Conservation (phyloP, 53 echinoderm and acorn worm species). For the Holothuria scabra region DNA sequence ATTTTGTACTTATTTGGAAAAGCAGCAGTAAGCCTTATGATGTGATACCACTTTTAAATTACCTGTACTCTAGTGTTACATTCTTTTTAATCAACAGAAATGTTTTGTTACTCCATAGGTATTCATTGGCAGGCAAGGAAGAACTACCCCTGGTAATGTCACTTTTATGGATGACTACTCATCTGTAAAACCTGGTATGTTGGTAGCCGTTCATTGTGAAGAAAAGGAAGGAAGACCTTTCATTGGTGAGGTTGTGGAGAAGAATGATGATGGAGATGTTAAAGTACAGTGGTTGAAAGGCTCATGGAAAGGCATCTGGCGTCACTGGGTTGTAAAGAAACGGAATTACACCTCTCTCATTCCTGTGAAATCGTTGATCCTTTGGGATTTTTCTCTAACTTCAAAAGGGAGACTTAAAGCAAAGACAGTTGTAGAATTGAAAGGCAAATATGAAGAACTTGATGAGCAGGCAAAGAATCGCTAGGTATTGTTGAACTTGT, state of each 20-base stretch:
- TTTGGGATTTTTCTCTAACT: conserved; percentile 4
- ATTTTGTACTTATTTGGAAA: no score
- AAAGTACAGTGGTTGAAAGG: not conserved
- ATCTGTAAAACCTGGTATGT: conserved; percentile 30
- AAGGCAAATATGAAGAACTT: not conserved
- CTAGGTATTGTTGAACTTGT: no score
- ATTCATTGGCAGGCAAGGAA: no score
- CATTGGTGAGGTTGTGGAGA: conserved; percentile 3
- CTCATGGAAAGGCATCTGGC: conserved; percentile 30
- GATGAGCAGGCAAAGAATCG: not conserved
- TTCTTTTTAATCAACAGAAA: no score
- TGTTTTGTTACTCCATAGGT: no score
- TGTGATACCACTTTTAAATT: no score
- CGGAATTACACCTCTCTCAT: not conserved
- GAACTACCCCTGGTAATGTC: no score
- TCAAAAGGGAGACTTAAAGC: conserved; percentile 12
- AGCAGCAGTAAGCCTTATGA: no score
- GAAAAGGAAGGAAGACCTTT: conserved; percentile 32
- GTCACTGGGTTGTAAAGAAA: conserved; percentile 14
- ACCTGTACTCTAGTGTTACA: no score
- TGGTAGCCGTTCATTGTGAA: no score
- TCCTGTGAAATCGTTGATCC: conserved; percentile 4
- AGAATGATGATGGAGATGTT: not conserved
- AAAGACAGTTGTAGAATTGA: conserved; percentile 28
- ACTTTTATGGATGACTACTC: conserved; percentile 3